A percentile compares a stretch with the other conserved stretches of the same genome.
phyloP scores from a whole-genome alignment of 2,888 invertebrate genomes.

The Galeopsomyia nigrocyanea region DNA sequence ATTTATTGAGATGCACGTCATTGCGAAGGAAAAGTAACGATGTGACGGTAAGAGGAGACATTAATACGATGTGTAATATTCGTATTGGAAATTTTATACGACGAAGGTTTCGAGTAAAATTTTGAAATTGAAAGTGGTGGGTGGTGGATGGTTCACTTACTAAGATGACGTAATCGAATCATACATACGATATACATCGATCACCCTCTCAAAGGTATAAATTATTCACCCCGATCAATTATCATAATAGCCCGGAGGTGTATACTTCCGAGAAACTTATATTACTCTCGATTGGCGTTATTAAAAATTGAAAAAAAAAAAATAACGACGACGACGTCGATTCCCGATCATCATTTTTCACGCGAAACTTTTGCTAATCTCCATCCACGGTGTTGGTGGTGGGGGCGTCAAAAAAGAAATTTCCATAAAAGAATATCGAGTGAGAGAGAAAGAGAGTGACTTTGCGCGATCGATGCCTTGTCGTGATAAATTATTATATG shows the following conservation, averaged over 20 bases:
- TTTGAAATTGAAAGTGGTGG: no score
- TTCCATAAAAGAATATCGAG: constrained; percentile 40
- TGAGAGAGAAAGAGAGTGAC: neutral
- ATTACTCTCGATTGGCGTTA: constrained; percentile 6
- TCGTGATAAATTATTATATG: constrained; percentile 35
- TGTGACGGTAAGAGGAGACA: no score
- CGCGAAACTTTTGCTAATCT: constrained; percentile 36
- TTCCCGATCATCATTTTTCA: constrained; percentile 40
- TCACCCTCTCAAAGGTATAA: no score
- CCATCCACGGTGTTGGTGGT: neutral
- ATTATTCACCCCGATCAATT: constrained; percentile 16
- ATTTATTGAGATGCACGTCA: neutral
- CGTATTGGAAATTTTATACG: no score
- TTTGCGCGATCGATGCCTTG: constrained; percentile 30
- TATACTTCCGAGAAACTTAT: no score
- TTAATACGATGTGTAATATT: no score
- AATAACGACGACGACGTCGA: no score
- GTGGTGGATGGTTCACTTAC: no score
- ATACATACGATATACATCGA: no score
- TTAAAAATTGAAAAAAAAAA: constrained; percentile 8
- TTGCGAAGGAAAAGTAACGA: no score
- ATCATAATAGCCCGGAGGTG: neutral
- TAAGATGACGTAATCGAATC: no score
- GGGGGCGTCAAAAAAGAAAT: constrained; percentile 20
- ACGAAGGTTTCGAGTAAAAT: no score